Conservation (phyloP, 2,888 invertebrate genomes). For the Chymomyza fuscimana region DNA sequence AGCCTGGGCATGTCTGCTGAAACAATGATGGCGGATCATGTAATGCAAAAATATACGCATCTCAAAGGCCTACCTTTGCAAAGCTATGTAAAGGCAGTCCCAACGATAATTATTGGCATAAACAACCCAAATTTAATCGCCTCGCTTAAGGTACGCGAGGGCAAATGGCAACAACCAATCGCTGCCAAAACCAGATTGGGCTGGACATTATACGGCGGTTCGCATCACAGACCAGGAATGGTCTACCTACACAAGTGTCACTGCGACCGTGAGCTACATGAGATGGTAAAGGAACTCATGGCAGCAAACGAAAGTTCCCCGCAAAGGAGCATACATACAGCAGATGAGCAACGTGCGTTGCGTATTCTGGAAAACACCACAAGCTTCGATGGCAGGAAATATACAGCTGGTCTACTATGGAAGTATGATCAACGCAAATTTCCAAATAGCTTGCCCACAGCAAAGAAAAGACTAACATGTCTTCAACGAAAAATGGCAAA, state of each 20-base stretch:
- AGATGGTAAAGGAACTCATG: background rate
- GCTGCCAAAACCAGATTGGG: constrained; percentile 9
- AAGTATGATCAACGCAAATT: constrained; percentile 34
- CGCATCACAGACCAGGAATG: background rate
- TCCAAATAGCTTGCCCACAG: constrained; percentile 34
- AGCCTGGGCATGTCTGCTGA: too few relatives aligned
- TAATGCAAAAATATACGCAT: constrained; percentile 3
- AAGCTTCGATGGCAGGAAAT: too few relatives aligned
- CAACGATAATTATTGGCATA: constrained; percentile 6
- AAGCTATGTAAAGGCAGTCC: background rate
- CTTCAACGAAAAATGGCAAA: constrained; percentile 31
- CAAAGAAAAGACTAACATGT: constrained; percentile 30
- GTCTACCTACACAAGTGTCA: constrained; percentile 3
- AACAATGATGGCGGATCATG: background rate
- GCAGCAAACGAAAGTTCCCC: too few relatives aligned
- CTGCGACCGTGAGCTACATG: too few relatives aligned
- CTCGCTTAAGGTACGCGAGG: constrained; percentile 2
- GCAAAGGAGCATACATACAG: too few relatives aligned
- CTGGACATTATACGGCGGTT: constrained; percentile 8
- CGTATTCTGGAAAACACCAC: too few relatives aligned
- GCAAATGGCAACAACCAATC: constrained; percentile 10
- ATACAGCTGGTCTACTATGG: constrained; percentile 39
- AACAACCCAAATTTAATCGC: constrained; percentile 9
- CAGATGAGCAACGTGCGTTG: too few relatives aligned
- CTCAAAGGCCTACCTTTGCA: background rate